A percentile compares a stretch with the other conserved stretches of the same genome.
Conservation (phyloP, 2,113 vertebrate species). For the Boulengeromyrus knoepffleri region DNA sequence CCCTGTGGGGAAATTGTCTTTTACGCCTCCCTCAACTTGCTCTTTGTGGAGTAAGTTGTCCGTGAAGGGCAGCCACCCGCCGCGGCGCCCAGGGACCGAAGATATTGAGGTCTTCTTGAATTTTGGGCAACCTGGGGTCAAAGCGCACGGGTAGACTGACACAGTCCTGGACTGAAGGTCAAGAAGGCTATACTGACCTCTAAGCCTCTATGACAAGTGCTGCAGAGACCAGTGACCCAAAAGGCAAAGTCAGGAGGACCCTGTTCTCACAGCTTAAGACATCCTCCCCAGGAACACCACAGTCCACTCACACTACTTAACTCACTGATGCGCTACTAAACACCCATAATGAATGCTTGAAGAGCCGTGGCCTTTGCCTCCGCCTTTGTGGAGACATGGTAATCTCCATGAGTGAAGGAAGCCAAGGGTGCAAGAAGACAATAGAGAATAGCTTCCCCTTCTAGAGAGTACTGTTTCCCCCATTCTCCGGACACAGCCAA, state of each 20-base stretch:
- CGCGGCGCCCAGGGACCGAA: background rate
- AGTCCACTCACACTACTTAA: background rate
- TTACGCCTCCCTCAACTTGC: too few species aligned
- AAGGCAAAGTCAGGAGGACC: background rate
- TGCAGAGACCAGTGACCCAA: background rate
- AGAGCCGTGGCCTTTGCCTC: background rate
- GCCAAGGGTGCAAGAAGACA: background rate
- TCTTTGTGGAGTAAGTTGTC: too few species aligned
- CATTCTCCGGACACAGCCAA: background rate
- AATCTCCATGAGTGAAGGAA: background rate
- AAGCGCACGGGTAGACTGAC: background rate
- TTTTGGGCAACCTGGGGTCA: background rate
- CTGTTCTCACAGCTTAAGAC: background rate
- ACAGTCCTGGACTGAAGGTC: background rate
- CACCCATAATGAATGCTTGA: background rate
- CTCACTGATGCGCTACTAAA: background rate
- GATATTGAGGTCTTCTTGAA: background rate
- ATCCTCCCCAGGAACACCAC: background rate
- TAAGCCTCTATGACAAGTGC: background rate
- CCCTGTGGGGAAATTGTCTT: too few species aligned
- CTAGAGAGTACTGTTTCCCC: background rate
- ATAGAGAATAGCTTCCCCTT: background rate
- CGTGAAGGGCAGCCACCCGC: too few species aligned
- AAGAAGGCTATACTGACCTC: background rate
- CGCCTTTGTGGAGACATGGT: background rate